Evolutionary conservation across 2,888 invertebrate genomes (phyloP).

Genomic region (Drosophila recens): DNA sequence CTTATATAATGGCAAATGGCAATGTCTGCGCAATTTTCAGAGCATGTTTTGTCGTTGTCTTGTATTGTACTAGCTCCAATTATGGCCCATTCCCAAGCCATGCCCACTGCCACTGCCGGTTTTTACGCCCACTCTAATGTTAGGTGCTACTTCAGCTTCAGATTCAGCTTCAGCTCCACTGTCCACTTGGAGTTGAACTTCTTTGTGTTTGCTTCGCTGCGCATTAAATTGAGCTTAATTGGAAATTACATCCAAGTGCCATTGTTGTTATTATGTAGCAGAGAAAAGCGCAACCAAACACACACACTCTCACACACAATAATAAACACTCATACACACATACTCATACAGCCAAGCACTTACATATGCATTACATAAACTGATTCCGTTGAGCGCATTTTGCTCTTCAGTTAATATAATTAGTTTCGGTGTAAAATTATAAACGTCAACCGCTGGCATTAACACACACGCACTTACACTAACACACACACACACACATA

Average conservation of each 20-base stretch:
- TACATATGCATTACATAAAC: constrained; percentile 74
- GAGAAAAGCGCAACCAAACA: constrained; percentile 12
- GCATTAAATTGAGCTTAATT: constrained; percentile 76
- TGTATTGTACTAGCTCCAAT: constrained; percentile 1
- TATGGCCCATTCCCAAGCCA: not conserved
- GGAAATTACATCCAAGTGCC: constrained; percentile 72
- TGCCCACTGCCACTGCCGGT: constrained; percentile 1
- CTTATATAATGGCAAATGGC: constrained; percentile 45
- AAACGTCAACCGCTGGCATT: constrained; percentile 61
- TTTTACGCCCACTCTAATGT: not conserved
- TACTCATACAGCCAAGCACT: constrained; percentile 36
- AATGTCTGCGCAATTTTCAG: constrained; percentile 29
- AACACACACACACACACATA: constrained; percentile 11
- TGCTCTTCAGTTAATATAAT: constrained; percentile 71
- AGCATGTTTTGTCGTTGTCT: constrained; percentile 12
- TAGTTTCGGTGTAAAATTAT: constrained; percentile 75
- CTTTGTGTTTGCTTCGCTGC: constrained; percentile 30
- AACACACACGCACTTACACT: constrained; percentile 30
- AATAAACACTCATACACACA: not conserved
- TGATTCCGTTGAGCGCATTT: constrained; percentile 56
- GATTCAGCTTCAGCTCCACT: not conserved
- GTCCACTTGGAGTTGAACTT: constrained; percentile 27
- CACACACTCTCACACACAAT: not conserved
- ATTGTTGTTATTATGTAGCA: constrained; percentile 46
- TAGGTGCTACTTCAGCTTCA: not conserved